phyloP scores from a whole-genome alignment of 2,888 invertebrate species.

The Heliconius ethilla region DNA sequence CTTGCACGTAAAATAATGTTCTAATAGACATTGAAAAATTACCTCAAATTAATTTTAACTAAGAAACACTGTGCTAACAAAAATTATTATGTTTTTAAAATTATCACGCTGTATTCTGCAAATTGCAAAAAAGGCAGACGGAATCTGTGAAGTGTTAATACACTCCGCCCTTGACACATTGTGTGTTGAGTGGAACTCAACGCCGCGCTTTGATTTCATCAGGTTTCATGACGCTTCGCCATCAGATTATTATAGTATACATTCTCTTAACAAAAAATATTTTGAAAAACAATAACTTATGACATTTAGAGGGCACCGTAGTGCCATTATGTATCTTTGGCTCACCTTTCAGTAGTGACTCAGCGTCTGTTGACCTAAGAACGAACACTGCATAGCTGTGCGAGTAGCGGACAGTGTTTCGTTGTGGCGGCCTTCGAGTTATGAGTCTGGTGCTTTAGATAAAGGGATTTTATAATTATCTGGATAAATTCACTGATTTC shows the following conservation, averaged over 20 bases:
- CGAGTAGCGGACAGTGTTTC: constrained; percentile 45
- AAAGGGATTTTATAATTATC: constrained; percentile 45
- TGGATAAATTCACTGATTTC: constrained; percentile 33
- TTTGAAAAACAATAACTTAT: constrained; percentile 4
- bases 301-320: constrained; percentile 17
- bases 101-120: too few species aligned
- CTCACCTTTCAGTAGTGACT: constrained; percentile 62
- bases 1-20: too few species aligned
- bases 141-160: too few species aligned
- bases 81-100: too few species aligned
- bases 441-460: constrained; percentile 53
- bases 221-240: too few species aligned
- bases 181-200: too few species aligned
- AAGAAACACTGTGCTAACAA: too few species aligned
- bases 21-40: too few species aligned
- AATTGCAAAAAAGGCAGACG: too few species aligned
- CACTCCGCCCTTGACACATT: too few species aligned
- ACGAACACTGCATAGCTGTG: constrained; percentile 50
- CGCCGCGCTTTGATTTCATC: too few species aligned
- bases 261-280: neutral
- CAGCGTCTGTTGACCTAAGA: constrained; percentile 68
- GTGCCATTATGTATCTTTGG: constrained; percentile 24
- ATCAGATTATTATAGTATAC: neutral
- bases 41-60: too few species aligned
- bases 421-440: constrained; percentile 49